Percentiles rank a stretch among this genome's conserved stretches.
These are phyloP conservation scores for Phengaris alcon DNA, from an alignment of 2,888 invertebrate genomes.

Conservation along the genomic window DNA sequence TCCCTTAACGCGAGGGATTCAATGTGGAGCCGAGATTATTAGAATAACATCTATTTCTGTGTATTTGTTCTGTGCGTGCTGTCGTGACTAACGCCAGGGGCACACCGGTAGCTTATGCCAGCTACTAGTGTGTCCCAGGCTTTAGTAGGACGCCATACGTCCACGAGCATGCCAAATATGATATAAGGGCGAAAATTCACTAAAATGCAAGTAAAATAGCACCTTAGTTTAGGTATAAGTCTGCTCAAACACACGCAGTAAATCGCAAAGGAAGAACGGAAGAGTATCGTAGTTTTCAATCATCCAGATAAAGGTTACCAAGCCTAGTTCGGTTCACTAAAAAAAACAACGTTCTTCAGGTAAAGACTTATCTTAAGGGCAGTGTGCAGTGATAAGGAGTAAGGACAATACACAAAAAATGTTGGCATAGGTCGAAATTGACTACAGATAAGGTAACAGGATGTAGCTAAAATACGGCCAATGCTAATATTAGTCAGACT, in stretches of 20 bases:
- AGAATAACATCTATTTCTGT: slow-evolving; percentile 62
- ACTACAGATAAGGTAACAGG: slow-evolving; percentile 52
- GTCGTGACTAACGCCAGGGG: slow-evolving; percentile 32
- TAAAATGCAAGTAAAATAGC: too few species aligned
- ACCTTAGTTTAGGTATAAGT: too few species aligned
- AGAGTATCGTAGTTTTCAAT: too few species aligned
- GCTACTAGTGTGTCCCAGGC: too few species aligned
- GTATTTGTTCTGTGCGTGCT: slow-evolving; percentile 40
- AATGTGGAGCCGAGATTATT: slow-evolving; percentile 66
- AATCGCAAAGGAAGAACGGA: too few species aligned
- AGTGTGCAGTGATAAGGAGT: slow-evolving; percentile 44
- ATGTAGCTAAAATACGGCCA: not conserved
- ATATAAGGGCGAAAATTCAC: too few species aligned
- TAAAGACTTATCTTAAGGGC: slow-evolving; percentile 6
- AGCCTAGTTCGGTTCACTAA: too few species aligned
- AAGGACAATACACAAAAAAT: slow-evolving; percentile 50
- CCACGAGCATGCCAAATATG: too few species aligned
- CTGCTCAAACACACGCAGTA: too few species aligned
- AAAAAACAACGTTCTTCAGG: not conserved
- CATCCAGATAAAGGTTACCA: too few species aligned
- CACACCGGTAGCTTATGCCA: too few species aligned
- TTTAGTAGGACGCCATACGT: too few species aligned
- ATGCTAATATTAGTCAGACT: not conserved
- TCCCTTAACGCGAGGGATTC: slow-evolving; percentile 62
- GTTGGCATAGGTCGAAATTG: slow-evolving; percentile 66